phyloP scores from a whole-genome alignment of 53 echinoderm and acorn worm genomes.

The Crossaster papposus region DNA sequence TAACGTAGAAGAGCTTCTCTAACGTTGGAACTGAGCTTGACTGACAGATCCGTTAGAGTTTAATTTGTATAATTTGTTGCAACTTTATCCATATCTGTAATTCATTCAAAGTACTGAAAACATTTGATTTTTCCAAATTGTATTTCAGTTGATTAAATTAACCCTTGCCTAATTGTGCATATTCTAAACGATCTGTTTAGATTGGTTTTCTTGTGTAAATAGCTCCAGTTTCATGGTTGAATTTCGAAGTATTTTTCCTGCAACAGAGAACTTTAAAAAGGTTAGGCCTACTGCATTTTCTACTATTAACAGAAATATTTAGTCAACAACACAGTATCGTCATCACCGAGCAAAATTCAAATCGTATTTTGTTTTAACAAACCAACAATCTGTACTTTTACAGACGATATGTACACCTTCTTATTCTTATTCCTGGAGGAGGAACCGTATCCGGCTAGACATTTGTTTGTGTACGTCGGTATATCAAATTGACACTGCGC shows the following conservation, averaged over 20 bases:
- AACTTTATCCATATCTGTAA: neutral
- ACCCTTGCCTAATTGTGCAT: neutral
- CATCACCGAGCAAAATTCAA: neutral
- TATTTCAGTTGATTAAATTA: neutral
- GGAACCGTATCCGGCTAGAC: constrained; percentile 1
- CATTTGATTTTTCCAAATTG: no score
- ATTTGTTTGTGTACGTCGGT: constrained; percentile 33
- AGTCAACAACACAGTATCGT: neutral
- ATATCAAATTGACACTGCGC: neutral
- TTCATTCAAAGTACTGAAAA: no score
- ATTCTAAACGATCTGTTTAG: neutral
- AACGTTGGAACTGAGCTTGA: no score
- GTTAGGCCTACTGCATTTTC: neutral
- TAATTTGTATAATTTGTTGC: neutral
- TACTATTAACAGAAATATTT: neutral
- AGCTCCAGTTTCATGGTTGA: neutral
- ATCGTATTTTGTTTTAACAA: no score
- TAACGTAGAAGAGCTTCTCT: no score
- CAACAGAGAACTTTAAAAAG: no score
- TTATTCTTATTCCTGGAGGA: neutral
- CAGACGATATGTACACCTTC: constrained; percentile 9
- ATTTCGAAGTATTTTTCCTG: no score
- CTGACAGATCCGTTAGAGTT: neutral
- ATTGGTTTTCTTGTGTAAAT: neutral
- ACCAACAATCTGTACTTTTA: no score